Percentiles rank a stretch among this genome's conserved stretches.
These are phyloP conservation scores for Notolepis coatsorum DNA, from an alignment of 2,797 vertebrate genomes.

Conservation along the genomic window DNA sequence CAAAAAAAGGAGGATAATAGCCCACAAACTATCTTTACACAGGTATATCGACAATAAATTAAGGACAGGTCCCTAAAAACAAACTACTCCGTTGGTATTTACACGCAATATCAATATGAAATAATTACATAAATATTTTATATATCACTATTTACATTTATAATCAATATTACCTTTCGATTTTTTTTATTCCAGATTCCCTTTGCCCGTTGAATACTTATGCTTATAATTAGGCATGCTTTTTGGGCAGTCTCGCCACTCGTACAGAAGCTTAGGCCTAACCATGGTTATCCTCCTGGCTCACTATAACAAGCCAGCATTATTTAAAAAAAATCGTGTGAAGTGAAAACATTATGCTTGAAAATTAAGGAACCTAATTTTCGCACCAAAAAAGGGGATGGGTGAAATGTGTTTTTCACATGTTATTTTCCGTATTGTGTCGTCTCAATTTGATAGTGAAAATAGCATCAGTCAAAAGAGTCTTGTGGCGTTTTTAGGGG, in stretches of 20 bases:
- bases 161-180: slow-evolving; percentile 85
- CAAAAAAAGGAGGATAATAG: slow-evolving; percentile 78
- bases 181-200: slow-evolving; percentile 75
- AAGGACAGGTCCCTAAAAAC: slow-evolving; percentile 93
- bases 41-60: slow-evolving; percentile 99
- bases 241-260: slow-evolving; percentile 33
- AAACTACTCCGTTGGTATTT: slow-evolving; percentile 96
- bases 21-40: slow-evolving; percentile 90
- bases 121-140: slow-evolving; percentile 99
- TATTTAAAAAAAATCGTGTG: slow-evolving; percentile 23
- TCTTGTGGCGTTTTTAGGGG: slow-evolving; percentile 25
- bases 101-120: slow-evolving; percentile 99
- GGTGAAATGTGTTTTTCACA: slow-evolving; percentile 26
- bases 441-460: slow-evolving; percentile 36
- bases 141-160: slow-evolving; percentile 97
- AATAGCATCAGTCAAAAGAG: slow-evolving; percentile 43
- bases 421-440: slow-evolving; percentile 20
- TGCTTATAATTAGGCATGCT: slow-evolving; percentile 59
- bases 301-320: slow-evolving; percentile 33
- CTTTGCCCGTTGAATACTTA: slow-evolving; percentile 71
- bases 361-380: slow-evolving; percentile 56
- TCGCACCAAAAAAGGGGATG: slow-evolving; percentile 52
- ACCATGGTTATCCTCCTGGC: slow-evolving; percentile 29
- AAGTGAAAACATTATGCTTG: slow-evolving; percentile 15
- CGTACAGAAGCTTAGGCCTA: background rate